Percentiles rank a stretch among this genome's conserved stretches.
Conservation (phyloP, 2,797 vertebrate species). For the Mormyrops attenuatus region DNA sequence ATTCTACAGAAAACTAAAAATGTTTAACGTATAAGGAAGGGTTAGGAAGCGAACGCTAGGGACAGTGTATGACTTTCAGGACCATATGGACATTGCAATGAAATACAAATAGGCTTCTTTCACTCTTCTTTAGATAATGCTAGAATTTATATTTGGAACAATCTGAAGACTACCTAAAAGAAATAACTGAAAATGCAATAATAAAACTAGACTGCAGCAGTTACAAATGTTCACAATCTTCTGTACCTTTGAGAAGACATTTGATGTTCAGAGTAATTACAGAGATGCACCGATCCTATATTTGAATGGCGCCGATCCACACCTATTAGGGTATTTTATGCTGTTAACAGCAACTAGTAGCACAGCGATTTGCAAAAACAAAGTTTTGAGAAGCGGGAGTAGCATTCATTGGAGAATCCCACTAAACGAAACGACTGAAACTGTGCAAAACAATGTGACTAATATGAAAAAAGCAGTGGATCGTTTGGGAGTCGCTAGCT, state of each 20-base stretch:
- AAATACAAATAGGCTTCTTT: background rate
- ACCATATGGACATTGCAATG: background rate
- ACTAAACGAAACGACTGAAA: background rate
- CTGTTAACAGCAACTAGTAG: background rate
- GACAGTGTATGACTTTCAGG: background rate
- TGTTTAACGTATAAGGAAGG: background rate
- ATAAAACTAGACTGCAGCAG: background rate
- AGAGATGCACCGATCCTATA: background rate
- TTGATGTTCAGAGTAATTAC: background rate
- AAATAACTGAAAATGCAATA: background rate
- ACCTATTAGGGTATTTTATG: background rate
- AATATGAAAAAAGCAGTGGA: background rate
- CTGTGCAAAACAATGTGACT: too few species aligned
- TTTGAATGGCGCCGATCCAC: background rate
- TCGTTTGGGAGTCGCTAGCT: background rate
- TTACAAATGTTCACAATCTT: background rate
- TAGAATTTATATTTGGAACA: background rate
- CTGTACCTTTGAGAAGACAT: background rate
- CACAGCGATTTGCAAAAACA: background rate
- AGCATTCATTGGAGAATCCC: background rate
- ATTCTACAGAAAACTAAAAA: conserved; percentile 34
- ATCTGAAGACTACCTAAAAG: background rate
- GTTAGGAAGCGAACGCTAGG: background rate
- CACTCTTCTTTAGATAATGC: background rate
- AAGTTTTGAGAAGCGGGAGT: background rate